Evolutionary conservation across 2,888 invertebrate species (phyloP), one percentile per base, ranked within the genome.

Genomic region (Noctuana brunneofusca): DNA sequence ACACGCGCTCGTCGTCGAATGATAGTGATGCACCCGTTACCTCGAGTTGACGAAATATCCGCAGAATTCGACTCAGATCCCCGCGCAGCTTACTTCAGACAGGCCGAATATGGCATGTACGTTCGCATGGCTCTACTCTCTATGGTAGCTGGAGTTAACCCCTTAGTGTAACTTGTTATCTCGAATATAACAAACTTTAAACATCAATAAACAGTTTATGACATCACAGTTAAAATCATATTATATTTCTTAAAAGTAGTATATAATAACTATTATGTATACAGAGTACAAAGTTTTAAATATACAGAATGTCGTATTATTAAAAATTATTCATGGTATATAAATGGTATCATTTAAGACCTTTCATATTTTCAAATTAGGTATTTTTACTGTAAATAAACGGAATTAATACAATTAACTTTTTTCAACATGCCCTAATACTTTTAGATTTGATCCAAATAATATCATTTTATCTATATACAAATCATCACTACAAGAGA

Each of bases 41-140:
- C 99, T 0, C 93, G 99, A 48, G 95, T 98, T 0, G 95, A 96
- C 78, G 99, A 99, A 90, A 99, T 99, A 71, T 97, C 97, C 71
- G 93, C 96, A 0, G 97, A 98, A 71, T 97, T 99, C 74, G 99
- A 99, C 88, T 95, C 95, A 0, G 99, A 99, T 88, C 97, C 98
- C 0, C 93, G 99, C 55, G 99, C 99, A 0, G 99, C 99, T 0
- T 99, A 99, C 88, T 99, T 99, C 93, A 93, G 99, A 18, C 99
- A 99, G 89, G 98, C 98, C 0, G 98, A 99, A 83, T 97, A 97
- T 79, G 99, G 99, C 67, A 97, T 99, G 96, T 99, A 97, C 79
- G 97, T 99, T 16, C 94, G 99, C 57, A 99, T 99, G 99, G 99
- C 99, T 0, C 90, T 99, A 1, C 91, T 99, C 16, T 96, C 98